Base-by-base conservation (phyloP, 2,797 vertebrate species). In the Phataginus tetradactyla region DNA sequence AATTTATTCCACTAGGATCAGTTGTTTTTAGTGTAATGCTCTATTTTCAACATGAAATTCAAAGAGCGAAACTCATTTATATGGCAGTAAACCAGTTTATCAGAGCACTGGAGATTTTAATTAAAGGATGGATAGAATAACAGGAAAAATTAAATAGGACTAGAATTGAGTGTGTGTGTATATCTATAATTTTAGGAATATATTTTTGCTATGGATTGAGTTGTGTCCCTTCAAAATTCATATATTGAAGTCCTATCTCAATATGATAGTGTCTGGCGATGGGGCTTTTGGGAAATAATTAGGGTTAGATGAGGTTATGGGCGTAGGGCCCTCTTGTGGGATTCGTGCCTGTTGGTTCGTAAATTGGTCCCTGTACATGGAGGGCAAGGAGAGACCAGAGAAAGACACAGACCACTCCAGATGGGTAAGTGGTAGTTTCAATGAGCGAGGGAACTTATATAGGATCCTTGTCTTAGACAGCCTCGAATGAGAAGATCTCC, bases 11-110 rank as follows among this genome's bases (percentile, higher is more conserved):
- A 20, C 14, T 45, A 45, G 11, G 37, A 77, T 57, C 63, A 71
- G 66, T 12, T 3, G 49, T 78, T 81, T 49, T 29, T 77, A 45
- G 74, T 53, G 11, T 57, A 57, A 45, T 49, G 45, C 53, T 79
- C 1, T 39, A 68, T 77, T 95, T 96, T 85, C 57, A 88, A 68
- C 10, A 37, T 88, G 45, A 85, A 92, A 88, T 89, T 90, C n/a
- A 72, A 94, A 87, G 55, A 77, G 66, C 1, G 61, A 77, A 79
- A 68, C 10, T 83, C 7, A 89, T 29, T 72, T 61, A 18, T 29
- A 20, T 78, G 61, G 21, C 45, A 66, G 61, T 84, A 61, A 90
- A 49, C 11, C 27, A 59, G n/a, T 34, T 68, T 88, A 32, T 68
- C 21, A 42, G 39, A 77, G 42, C 18, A 0, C 29, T 89, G n/a